Evolutionary conservation across 2,113 vertebrate genomes (phyloP), one percentile per base, ranked within the genome.

Genomic region (Apodemus speciosus): DNA sequence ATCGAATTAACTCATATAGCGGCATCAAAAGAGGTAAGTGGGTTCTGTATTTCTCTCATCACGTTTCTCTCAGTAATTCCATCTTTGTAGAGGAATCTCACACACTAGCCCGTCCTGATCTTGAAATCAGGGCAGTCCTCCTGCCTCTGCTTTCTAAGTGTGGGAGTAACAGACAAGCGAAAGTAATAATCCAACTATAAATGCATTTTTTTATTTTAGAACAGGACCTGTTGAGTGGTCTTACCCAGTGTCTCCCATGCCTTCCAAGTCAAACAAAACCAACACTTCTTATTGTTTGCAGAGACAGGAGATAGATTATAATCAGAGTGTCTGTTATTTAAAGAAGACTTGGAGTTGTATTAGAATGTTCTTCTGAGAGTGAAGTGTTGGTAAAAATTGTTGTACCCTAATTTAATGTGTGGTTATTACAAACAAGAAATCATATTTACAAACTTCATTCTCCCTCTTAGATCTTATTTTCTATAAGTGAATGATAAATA

Each of bases 1-100:
- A 99, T 97, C 98, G 99, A 66, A 99, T 99, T 97, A 99, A 99
- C 97, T 99, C 99, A 7, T 99, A 99, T 71, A 99, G 99, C 0
- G 99, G 99, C 80, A 99, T 99, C 96, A 99, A 99, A 97, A 99
- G 99, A 99, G 99, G 99, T 99, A 89, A 88, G 98, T 25, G 25
- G 81, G 32, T 75, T 20, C 80, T 0, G 3, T 6, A 32, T 0
- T 90, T 53, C 13, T 32, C 79, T 86, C 5, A 51, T 35, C 90
- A 88, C 25, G 56, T 43, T 58, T 66, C 53, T 43, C 0, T 76
- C 58, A 58, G 51, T 35, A 46, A 21, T 40, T 8, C 16, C 27
- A 6, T 38, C 35, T 71, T 40, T 56, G 6, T 10, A 38, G 46
- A 23, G 35, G 23, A 9, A 9, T 30, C 35, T 71, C 66, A 56